Evolutionary conservation across 2,888 invertebrate genomes (phyloP), one percentile per base, ranked within the genome.

Genomic region (Mesorhabditis belari): DNA sequence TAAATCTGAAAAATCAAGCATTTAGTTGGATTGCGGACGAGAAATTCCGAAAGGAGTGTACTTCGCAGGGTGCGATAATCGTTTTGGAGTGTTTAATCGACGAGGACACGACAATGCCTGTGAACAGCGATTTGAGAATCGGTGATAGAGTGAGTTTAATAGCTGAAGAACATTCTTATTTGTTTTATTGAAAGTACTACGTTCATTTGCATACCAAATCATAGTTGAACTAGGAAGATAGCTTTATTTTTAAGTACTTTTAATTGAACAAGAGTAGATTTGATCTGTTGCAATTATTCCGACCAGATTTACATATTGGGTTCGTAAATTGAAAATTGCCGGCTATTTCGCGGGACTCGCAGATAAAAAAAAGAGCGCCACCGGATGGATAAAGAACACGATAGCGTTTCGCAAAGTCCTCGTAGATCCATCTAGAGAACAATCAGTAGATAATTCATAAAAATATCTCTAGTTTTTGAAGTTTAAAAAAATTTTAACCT

Each of bases 401-500:
- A 81, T 96, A 98, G 54, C 93, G 86, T 71, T 86, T 86, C 77
- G 85, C 85, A 79, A 87, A 87, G 72, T 88, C 87, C 19, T 83
- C 80, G 77, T 87, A 87, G 0, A 85, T 83, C 86, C 87, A 87
- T 67, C 87, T 84, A 71, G 68, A 52, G 60, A 28, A 23, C 12
- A 23, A 50, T 50, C 6, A 19, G 51, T n/a, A 23, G 21, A 50
- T 50, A 6, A 50, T n/a, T n/a, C n/a, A n/a, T n/a, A n/a, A n/a
- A n/a, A n/a, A n/a, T n/a, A n/a, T n/a, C n/a, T n/a, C n/a, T n/a
- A n/a, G n/a, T n/a, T n/a, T n/a, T n/a, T n/a, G n/a, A n/a, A n/a
- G 21, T n/a, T n/a, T 9, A 23, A n/a, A 6, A n/a, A 9, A 17
- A 17, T 21, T 17, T 4, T 61, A 69, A 85, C 85, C 86, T 83